A percentile compares a stretch with the other conserved stretches of the same genome.
phyloP scores from a whole-genome alignment of 2,888 invertebrate genomes.

The Hemithea aestivaria region DNA sequence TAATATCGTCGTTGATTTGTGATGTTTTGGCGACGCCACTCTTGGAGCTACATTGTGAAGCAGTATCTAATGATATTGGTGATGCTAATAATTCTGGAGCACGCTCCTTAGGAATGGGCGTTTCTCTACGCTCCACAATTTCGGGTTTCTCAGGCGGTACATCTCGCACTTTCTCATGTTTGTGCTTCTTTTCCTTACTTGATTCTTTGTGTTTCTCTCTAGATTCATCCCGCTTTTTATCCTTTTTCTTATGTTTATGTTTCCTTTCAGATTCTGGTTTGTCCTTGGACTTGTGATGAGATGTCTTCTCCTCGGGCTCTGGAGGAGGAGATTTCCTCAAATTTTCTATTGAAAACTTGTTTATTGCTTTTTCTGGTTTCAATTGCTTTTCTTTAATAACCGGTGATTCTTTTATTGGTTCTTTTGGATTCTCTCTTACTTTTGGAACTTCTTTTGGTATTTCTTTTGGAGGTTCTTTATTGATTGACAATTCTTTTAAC shows the following conservation, averaged over 20 bases:
- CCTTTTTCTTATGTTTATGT: constrained; percentile 82
- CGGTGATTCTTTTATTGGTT: constrained; percentile 50
- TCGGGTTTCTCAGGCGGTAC: constrained; percentile 71
- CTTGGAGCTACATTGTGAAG: constrained; percentile 73
- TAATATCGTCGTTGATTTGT: constrained; percentile 55
- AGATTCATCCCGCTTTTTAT: constrained; percentile 82
- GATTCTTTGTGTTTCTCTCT: constrained; percentile 81
- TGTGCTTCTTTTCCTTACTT: constrained; percentile 72
- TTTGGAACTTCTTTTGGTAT: constrained; percentile 55
- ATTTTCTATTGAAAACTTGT: constrained; percentile 73
- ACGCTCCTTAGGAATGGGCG: constrained; percentile 61
- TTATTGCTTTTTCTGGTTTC: constrained; percentile 63
- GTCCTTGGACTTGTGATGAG: constrained; percentile 67
- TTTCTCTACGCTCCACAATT: constrained; percentile 63
- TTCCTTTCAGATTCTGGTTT: constrained; percentile 75
- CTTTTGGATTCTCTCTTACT: constrained; percentile 60
- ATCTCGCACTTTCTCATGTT: constrained; percentile 76
- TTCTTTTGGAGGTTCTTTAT: constrained; percentile 55
- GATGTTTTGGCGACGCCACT: constrained; percentile 63
- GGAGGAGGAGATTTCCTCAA: constrained; percentile 67
- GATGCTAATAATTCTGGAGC: constrained; percentile 64
- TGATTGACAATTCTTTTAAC: constrained; percentile 60
- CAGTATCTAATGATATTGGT: constrained; percentile 72
- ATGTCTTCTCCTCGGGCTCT: constrained; percentile 55
- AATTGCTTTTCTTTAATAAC: constrained; percentile 56